These are phyloP conservation scores for Hydropsyche betteni DNA, from an alignment of 2,888 invertebrate species.

Conservation along the genomic window DNA sequence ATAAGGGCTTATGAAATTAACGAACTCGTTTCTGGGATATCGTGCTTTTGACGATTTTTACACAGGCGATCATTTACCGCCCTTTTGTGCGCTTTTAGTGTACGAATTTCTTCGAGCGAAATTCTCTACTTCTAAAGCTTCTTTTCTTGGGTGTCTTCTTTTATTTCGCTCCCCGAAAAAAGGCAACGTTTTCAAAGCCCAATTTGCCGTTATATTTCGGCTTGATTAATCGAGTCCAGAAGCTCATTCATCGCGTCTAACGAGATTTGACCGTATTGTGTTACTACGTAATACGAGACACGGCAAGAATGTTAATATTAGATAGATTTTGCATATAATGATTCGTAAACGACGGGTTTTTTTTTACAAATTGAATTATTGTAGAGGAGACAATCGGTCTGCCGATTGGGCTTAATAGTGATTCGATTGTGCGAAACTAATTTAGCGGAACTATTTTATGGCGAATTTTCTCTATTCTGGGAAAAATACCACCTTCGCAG, in stretches of 20 bases:
- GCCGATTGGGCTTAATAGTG: conserved; percentile 5
- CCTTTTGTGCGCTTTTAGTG: too few species aligned
- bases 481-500: neutral
- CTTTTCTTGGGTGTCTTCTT: too few species aligned
- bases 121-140: too few species aligned
- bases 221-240: conserved; percentile 23
- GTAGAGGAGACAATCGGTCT: neutral
- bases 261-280: conserved; percentile 26
- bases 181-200: conserved; percentile 11
- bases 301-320: neutral
- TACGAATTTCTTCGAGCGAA: too few species aligned
- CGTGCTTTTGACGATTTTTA: too few species aligned
- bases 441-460: conserved; percentile 25
- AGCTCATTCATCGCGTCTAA: conserved; percentile 24
- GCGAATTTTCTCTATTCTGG: conserved; percentile 1
- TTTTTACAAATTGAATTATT: too few species aligned
- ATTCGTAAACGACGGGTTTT: too few species aligned
- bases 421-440: conserved; percentile 29
- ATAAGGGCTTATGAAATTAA: too few species aligned
- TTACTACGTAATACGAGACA: conserved; percentile 20
- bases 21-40: too few species aligned
- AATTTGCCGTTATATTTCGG: conserved; percentile 17
- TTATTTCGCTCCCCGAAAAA: too few species aligned
- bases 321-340: too few species aligned
- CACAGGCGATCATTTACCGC: too few species aligned